These are phyloP conservation scores for Drosophila busckii DNA, from an alignment of 1,140 invertebrate genomes.

Conservation along the genomic window DNA sequence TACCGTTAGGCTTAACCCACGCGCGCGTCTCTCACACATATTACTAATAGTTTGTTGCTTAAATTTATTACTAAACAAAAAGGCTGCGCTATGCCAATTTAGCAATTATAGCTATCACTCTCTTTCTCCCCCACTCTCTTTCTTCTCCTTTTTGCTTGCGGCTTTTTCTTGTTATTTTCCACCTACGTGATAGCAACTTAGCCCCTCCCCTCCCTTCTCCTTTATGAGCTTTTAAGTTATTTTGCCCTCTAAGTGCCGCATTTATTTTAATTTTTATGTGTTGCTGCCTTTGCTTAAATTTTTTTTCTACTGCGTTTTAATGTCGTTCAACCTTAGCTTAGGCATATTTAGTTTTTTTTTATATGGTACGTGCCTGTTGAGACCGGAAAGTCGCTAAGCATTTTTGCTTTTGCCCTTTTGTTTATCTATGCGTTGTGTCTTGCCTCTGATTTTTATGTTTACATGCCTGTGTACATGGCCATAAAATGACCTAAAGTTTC, in stretches of 20 bases:
- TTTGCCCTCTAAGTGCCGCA: constrained; percentile 27
- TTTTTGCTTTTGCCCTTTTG: constrained; percentile 8
- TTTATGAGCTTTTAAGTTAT: constrained; percentile 35
- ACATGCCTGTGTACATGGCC: constrained; percentile 41
- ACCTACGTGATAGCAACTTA: constrained; percentile 42
- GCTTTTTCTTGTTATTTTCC: no score
- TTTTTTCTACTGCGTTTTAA: constrained; percentile 29
- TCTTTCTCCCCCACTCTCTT: constrained; percentile 35
- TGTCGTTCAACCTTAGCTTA: constrained; percentile 60
- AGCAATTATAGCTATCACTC: constrained; percentile 57
- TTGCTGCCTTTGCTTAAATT: constrained; percentile 38
- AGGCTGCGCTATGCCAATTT: no score
- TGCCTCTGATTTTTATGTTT: constrained; percentile 37
- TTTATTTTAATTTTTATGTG: constrained; percentile 61
- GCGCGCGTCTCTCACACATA: no score
- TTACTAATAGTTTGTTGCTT: no score
- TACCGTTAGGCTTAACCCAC: no score
- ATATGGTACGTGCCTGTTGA: constrained; percentile 53
- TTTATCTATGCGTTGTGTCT: constrained; percentile 55
- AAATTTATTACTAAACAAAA: no score
- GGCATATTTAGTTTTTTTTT: constrained; percentile 6
- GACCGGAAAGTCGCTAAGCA: constrained; percentile 13
- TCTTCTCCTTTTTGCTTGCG: constrained; percentile 10
- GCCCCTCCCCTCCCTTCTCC: not conserved
- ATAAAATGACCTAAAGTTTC: constrained; percentile 65